Evolutionary conservation across 1,140 invertebrate genomes (phyloP).

Genomic region (Liolophura sinensis): DNA sequence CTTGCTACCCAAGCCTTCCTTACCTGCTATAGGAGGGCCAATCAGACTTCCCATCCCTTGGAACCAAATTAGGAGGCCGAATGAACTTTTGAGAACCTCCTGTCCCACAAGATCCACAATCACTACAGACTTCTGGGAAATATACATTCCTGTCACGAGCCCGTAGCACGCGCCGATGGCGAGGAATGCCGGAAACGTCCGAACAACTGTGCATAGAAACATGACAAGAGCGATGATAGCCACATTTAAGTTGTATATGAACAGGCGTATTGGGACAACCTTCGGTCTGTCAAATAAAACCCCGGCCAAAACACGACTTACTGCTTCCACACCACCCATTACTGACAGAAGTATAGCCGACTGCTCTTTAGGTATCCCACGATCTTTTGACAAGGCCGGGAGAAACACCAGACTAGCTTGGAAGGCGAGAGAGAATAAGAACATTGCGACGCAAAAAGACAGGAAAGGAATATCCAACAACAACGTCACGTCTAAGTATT

Average conservation of each 20-base stretch:
- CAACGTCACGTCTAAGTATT: constrained; percentile 27
- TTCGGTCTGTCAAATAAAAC: constrained; percentile 30
- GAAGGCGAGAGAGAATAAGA: constrained; percentile 38
- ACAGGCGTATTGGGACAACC: constrained; percentile 30
- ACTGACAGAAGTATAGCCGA: constrained; percentile 35
- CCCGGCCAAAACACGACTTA: constrained; percentile 33
- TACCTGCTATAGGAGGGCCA: constrained; percentile 85
- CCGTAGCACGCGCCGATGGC: constrained; percentile 35
- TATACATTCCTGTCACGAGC: constrained; percentile 24
- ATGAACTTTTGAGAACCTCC: constrained; percentile 74
- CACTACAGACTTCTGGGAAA: constrained; percentile 18
- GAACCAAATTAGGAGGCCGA: constrained; percentile 90
- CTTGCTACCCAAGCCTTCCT: constrained; percentile 11
- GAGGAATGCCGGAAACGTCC: constrained; percentile 24
- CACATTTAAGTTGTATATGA: constrained; percentile 39
- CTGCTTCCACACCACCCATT: constrained; percentile 32
- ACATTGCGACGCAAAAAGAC: constrained; percentile 35
- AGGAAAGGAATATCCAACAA: constrained; percentile 39
- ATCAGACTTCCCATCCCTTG: constrained; percentile 87
- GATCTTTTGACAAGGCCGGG: constrained; percentile 34
- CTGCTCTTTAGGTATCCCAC: constrained; percentile 27
- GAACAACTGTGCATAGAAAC: constrained; percentile 27
- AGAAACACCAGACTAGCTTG: constrained; percentile 43
- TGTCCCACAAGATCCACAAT: constrained; percentile 18
- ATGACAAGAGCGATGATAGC: constrained; percentile 27